Base-by-base conservation (phyloP, 2,888 invertebrate species). In the Amblyjoppa proteus region DNA sequence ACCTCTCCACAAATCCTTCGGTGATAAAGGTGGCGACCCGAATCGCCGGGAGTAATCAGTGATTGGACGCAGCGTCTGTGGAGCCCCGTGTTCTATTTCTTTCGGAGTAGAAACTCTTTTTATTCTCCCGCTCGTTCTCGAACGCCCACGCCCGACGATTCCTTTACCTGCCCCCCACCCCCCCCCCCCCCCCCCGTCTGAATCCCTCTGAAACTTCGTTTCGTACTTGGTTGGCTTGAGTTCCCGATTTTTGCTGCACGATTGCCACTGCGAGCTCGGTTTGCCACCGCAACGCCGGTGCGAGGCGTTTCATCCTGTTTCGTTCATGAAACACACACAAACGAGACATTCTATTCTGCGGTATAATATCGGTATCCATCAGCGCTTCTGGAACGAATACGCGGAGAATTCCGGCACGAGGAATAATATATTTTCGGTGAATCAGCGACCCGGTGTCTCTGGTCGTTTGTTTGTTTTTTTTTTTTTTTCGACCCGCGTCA, bases 341-440 rank as follows among this genome's bases (percentile, higher is more conserved):
- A 45, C 70, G 45, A 79, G 49, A 45, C 13, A 51, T 2, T 38
- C 38, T 28, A 9, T 70, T 61, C 61, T 20, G 13, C 9, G 61
- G 78, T 45, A 79, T 61, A 78, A 61, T 64, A 69, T 70, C 49
- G 58, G 61, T 49, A 70, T 79, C 61, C 70, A 76, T 76, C 75
- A 66, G 34, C 66, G 66, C 45, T 11, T 13, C 45, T 45, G 13
- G 11, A 13, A 2, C 45, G 49, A 34, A 51, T 76, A 66, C 64
- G 16, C 25, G 25, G 75, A 76, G 75, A 76, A 76, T 66, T 76
- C 75, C 5, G 51, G 51, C 64, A 51, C 75, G 34, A 16, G 51
- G 66, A 25, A 51, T 66, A 11, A 49, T 38, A 25, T 34, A 49
- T 16, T 45, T 45, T 31, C 31, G 28, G 31, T 3, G n/a, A 31